These are phyloP conservation scores for Herminia tarsipennalis DNA, from an alignment of 2,888 invertebrate species.

Conservation along the genomic window DNA sequence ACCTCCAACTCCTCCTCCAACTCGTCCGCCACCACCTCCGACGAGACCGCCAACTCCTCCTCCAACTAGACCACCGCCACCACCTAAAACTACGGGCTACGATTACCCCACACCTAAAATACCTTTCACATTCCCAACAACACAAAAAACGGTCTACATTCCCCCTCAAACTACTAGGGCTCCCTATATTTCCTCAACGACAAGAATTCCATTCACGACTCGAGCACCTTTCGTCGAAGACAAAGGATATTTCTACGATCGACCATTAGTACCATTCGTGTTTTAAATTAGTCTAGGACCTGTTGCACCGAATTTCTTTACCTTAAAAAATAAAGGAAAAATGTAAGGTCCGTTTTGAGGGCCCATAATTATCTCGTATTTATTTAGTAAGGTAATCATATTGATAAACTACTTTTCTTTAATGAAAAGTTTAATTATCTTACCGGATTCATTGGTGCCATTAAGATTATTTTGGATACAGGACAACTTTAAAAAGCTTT, in stretches of 20 bases:
- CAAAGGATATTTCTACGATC: conserved; percentile 78
- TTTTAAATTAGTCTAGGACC: conserved; percentile 59
- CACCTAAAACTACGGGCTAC: conserved; percentile 61
- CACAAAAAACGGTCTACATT: conserved; percentile 38
- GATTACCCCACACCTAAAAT: conserved; percentile 58
- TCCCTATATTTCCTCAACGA: conserved; percentile 32
- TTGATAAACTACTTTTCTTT: background rate
- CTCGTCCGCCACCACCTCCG: conserved; percentile 32
- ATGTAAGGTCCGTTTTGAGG: background rate
- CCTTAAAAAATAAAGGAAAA: background rate
- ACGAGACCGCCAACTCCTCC: conserved; percentile 21
- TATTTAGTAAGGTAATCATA: background rate
- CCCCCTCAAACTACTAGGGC: conserved; percentile 41
- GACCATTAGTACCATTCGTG: conserved; percentile 74
- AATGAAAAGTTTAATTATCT: background rate
- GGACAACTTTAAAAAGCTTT: too few species aligned
- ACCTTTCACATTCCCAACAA: conserved; percentile 56
- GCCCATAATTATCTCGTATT: background rate
- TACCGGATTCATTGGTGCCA: conserved; percentile 1
- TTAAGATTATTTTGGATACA: background rate
- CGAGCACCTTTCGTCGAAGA: conserved; percentile 70
- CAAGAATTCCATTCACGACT: conserved; percentile 47
- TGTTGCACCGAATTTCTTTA: conserved; percentile 35
- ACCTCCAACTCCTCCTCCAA: conserved; percentile 16
- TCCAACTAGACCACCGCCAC: conserved; percentile 36